Evolutionary conservation across 64 coral and sea anemone genomes (phyloP), one percentile per base, ranked within the genome.

Genomic region (Montipora efflorescens): DNA sequence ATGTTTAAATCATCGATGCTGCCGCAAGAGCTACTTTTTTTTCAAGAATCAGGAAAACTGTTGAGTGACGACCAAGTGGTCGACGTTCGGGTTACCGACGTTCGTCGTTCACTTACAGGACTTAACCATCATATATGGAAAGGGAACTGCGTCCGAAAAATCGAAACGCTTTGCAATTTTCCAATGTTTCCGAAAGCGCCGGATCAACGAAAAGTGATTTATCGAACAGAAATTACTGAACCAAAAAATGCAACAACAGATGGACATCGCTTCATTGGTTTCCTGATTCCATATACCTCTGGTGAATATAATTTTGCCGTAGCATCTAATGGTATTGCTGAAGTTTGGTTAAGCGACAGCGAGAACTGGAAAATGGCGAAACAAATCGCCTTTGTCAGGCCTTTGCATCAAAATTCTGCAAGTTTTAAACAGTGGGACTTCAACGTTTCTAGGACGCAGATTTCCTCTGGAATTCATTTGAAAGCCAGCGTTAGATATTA

Each of bases 141-240:
- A 84, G 48, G 69, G 21, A 84, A 67, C 62, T 84, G 82, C 43
- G 16, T 70, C 25, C 45, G n/a, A 19, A 84, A 36, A n/a, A 68
- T 69, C 46, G 82, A 84, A 48, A 68, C 4, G 15, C 61, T 84
- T 47, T 84, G 82, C 15, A 84, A 69, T 69, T 84, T 84, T 68
- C 82, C 82, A 50, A 28, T 84, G 44, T 84, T 84, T 49, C 82
- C 82, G 3, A 48, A n/a, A 14, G 82, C 82, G 36, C 82, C 82
- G 16, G 82, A 84, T 84, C 13, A 47, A 13, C 64, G 82, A 64
- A 4, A 20, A 84, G 44, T 70, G 8, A 68, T 21, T 45, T 48
- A 46, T 48, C 82, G 82, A 84, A 84, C 82, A 47, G 82, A 84
- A 15, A 69, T 84, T 9, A 48, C 7, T 2, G 6, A 62, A 15